A percentile compares a stretch with the other conserved stretches of the same genome.
Conservation (phyloP, 2,797 vertebrate genomes). For the Takifugu rubripes region DNA sequence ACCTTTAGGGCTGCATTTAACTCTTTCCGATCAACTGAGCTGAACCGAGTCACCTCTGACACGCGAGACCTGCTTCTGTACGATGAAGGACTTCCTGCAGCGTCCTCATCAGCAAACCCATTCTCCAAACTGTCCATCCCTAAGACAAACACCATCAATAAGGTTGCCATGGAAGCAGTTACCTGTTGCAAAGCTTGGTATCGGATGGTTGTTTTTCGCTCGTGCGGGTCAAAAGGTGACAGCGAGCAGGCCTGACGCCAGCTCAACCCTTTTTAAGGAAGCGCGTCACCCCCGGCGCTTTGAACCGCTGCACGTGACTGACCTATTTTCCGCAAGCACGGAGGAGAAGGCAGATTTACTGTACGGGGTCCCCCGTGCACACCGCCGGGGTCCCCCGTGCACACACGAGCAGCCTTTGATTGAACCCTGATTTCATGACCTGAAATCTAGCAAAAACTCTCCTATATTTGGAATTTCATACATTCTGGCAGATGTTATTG, state of each 20-base stretch:
- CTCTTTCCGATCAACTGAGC: conserved; percentile 24
- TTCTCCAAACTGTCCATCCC: too few relatives aligned
- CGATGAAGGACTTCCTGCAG: too few relatives aligned
- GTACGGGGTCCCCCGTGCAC: conserved; percentile 9
- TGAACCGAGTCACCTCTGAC: not conserved
- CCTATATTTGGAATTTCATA: conserved; percentile 53
- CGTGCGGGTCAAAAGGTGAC: conserved; percentile 26
- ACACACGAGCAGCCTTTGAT: conserved; percentile 18
- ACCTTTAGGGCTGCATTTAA: conserved; percentile 40
- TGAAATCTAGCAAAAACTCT: conserved; percentile 21
- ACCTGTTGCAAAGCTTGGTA: not conserved
- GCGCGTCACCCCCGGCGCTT: conserved; percentile 29
- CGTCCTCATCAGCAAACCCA: too few relatives aligned
- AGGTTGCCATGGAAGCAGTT: too few relatives aligned
- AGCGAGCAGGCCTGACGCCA: conserved; percentile 13
- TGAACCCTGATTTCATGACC: conserved; percentile 23
- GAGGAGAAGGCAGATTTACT: not conserved
- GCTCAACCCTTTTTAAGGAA: conserved; percentile 5
- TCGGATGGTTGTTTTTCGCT: conserved; percentile 35
- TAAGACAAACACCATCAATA: too few relatives aligned
- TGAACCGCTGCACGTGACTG: conserved; percentile 26
- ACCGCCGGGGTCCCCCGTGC: conserved; percentile 5
- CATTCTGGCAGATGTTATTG: conserved; percentile 63
- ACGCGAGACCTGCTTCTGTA: too few relatives aligned
- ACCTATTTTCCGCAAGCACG: conserved; percentile 39